phyloP scores from a whole-genome alignment of 2,888 invertebrate species.

The Geophilus truncorum region DNA sequence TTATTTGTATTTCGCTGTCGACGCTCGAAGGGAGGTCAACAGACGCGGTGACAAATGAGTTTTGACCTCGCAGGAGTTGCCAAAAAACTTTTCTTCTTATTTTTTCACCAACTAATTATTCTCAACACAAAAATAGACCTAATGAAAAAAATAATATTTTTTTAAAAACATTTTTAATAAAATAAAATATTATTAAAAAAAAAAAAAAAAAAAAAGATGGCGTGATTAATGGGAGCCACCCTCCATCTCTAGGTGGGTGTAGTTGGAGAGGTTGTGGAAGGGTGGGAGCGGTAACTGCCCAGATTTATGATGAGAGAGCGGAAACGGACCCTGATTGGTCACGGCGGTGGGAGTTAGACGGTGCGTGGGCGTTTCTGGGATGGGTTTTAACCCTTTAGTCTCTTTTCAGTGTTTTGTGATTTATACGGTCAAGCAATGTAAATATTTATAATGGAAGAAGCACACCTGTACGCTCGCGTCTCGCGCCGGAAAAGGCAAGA shows the following conservation, averaged over 20 bases:
- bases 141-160: no score
- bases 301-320: background rate
- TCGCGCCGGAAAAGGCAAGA: background rate
- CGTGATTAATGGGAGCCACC: no score
- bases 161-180: no score
- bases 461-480: background rate
- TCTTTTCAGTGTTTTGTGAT: background rate
- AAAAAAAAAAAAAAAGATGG: no score
- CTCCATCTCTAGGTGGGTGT: background rate
- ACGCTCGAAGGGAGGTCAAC: slow-evolving; percentile 5
- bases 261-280: background rate
- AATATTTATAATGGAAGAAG: background rate
- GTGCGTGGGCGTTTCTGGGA: background rate
- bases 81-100: background rate
- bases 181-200: no score
- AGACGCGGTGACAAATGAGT: slow-evolving; percentile 10
- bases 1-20: slow-evolving; percentile 10
- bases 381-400: background rate
- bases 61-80: slow-evolving; percentile 4
- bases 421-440: background rate
- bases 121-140: no score
- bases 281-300: background rate
- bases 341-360: background rate
- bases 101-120: background rate
- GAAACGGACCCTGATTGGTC: slow-evolving; percentile 12